Percentiles rank a stretch among this genome's conserved stretches.
These are phyloP conservation scores for Novumbra hubbsi DNA, from an alignment of 2,797 vertebrate species.

Conservation along the genomic window DNA sequence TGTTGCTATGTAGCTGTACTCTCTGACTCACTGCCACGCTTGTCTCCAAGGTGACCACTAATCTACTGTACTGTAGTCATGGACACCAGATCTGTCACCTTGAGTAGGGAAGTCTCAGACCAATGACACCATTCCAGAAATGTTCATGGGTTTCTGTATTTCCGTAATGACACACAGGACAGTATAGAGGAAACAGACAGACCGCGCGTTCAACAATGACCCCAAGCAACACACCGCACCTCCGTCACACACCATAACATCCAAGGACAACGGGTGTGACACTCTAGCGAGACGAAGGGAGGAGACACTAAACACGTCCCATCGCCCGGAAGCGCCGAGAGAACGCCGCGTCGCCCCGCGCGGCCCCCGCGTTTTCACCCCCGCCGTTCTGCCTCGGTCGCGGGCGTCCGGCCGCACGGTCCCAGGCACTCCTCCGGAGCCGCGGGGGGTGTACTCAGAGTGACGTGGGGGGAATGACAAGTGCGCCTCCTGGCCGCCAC, in stretches of 20 bases:
- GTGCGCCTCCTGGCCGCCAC: slow-evolving; percentile 47
- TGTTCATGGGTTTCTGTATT: too few relatives aligned
- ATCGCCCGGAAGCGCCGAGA: neutral
- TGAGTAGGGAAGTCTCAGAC: slow-evolving; percentile 41
- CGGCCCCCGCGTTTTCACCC: too few relatives aligned
- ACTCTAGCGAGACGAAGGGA: neutral
- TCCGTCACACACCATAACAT: neutral
- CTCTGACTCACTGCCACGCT: slow-evolving; percentile 50
- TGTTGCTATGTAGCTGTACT: slow-evolving; percentile 46
- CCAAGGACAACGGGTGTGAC: neutral
- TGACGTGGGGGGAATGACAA: slow-evolving; percentile 62
- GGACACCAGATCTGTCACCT: slow-evolving; percentile 62
- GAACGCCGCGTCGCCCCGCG: too few relatives aligned
- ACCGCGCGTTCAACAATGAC: too few relatives aligned
- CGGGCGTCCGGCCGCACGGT: slow-evolving; percentile 3
- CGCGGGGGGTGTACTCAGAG: slow-evolving; percentile 16
- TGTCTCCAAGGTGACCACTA: slow-evolving; percentile 71
- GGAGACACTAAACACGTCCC: neutral
- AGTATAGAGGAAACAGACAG: too few relatives aligned
- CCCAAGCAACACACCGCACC: too few relatives aligned
- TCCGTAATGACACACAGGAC: too few relatives aligned
- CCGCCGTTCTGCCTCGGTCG: slow-evolving; percentile 24
- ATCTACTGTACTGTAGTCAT: slow-evolving; percentile 67
- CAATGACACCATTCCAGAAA: neutral
- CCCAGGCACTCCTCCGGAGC: slow-evolving; percentile 25